Evolutionary conservation across 2,888 invertebrate genomes (phyloP).

Genomic region (Leptinotarsa tumamoca): DNA sequence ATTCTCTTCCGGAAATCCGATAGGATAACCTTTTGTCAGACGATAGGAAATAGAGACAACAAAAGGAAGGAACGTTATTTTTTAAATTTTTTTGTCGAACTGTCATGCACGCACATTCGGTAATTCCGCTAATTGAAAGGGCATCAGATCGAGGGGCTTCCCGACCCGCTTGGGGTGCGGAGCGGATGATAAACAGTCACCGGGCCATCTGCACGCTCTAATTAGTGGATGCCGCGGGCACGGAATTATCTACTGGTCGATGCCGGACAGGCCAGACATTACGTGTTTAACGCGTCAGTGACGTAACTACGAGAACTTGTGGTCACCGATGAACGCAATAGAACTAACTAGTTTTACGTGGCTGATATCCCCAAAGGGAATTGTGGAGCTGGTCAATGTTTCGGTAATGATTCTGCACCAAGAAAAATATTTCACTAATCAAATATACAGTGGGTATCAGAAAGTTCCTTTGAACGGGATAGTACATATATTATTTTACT

Average conservation of each 20-base stretch:
- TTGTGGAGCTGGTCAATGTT: background rate
- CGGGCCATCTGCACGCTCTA: constrained; percentile 45
- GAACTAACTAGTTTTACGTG: background rate
- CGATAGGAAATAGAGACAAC: background rate
- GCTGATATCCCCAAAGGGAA: background rate
- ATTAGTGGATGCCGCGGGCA: constrained; percentile 45
- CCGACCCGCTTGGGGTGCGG: constrained; percentile 12
- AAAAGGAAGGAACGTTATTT: constrained; percentile 11
- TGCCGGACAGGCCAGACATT: constrained; percentile 30
- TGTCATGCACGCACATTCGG: constrained; percentile 27
- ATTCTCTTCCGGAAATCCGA: no score
- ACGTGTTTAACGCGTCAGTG: constrained; percentile 34
- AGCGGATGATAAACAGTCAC: constrained; percentile 44
- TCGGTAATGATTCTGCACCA: background rate
- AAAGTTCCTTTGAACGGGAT: no score
- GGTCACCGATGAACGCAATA: background rate
- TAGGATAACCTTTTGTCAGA: background rate
- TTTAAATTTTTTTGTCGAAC: background rate
- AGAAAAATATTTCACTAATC: background rate
- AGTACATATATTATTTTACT: no score
- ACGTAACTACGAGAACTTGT: constrained; percentile 12
- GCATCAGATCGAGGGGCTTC: constrained; percentile 14
- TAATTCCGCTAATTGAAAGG: constrained; percentile 34
- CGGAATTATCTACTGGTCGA: constrained; percentile 34
- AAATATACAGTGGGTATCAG: no score